phyloP scores from a whole-genome alignment of 1,140 invertebrate species.

The Calliphora vicina region DNA sequence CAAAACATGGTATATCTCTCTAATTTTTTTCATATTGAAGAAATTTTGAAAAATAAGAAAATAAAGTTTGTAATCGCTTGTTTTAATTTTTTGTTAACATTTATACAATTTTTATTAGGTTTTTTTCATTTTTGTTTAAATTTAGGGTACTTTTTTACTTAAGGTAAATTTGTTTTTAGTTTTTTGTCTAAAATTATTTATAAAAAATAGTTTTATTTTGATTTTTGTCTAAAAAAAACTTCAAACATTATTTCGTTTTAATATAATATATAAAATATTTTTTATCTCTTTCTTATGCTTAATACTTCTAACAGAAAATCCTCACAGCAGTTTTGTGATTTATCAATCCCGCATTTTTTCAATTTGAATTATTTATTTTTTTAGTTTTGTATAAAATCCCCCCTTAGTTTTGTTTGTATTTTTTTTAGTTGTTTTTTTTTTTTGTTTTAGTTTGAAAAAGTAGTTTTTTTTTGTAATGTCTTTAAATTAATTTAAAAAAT shows the following conservation, averaged over 20 bases:
- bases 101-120: conserved; percentile 34
- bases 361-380: background rate
- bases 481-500: conserved; percentile 31
- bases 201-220: conserved; percentile 27
- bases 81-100: background rate
- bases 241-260: background rate
- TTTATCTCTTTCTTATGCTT: background rate
- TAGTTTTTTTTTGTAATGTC: conserved; percentile 21
- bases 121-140: conserved; percentile 12
- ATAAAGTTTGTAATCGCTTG: conserved; percentile 18
- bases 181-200: conserved; percentile 28
- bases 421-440: conserved; percentile 1
- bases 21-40: background rate
- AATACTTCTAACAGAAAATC: conserved; percentile 31
- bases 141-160: conserved; percentile 5
- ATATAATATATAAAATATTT: background rate
- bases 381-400: conserved; percentile 1
- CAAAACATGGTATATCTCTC: background rate
- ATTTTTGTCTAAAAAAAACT: conserved; percentile 17
- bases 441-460: conserved; percentile 12
- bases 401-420: background rate
- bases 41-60: conserved; percentile 23
- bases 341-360: background rate
- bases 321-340: conserved; percentile 28
- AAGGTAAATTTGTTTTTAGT: background rate